Evolutionary conservation across 64 coral and sea anemone genomes (phyloP).

Genomic region (Catalaphyllia jardinei): DNA sequence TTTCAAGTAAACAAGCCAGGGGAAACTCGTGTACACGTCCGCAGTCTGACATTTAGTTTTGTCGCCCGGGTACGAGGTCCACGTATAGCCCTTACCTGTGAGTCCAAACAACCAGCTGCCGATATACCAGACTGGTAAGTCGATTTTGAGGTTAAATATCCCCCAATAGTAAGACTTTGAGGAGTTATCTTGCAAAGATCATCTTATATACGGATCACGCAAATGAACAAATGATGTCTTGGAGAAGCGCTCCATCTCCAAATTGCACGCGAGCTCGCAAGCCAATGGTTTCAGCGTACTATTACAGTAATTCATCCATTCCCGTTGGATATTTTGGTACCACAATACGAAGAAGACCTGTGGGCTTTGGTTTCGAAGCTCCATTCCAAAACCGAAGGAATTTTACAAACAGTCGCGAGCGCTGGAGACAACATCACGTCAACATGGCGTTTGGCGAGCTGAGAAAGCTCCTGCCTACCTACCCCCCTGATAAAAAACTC

Average conservation of each 20-base stretch:
- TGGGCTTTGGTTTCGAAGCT: not conserved
- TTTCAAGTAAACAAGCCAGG: slow-evolving; percentile 37
- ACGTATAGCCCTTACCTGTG: not conserved
- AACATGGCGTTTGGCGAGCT: slow-evolving; percentile 97
- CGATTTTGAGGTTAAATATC: slow-evolving; percentile 14
- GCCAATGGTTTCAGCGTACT: slow-evolving; percentile 8
- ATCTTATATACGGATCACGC: slow-evolving; percentile 3
- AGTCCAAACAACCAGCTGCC: not conserved
- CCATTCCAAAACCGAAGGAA: slow-evolving; percentile 53
- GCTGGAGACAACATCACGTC: slow-evolving; percentile 93
- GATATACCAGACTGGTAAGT: slow-evolving; percentile 13
- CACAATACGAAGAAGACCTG: slow-evolving; percentile 6
- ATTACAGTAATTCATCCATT: not conserved
- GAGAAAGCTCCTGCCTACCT: slow-evolving; percentile 87
- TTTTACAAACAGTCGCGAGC: slow-evolving; percentile 88
- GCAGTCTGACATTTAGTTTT: slow-evolving; percentile 26
- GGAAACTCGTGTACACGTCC: slow-evolving; percentile 26
- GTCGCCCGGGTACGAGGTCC: not conserved
- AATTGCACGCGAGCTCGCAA: slow-evolving; percentile 6
- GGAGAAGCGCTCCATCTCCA: not conserved
- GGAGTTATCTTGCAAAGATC: not conserved
- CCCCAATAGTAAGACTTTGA: not conserved
- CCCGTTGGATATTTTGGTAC: slow-evolving; percentile 40
- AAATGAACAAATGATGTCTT: slow-evolving; percentile 10
- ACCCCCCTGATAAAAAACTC: slow-evolving; percentile 90